Evolutionary conservation across 2,888 invertebrate species (phyloP).

Genomic region (Mesodorylaimus sp.): DNA sequence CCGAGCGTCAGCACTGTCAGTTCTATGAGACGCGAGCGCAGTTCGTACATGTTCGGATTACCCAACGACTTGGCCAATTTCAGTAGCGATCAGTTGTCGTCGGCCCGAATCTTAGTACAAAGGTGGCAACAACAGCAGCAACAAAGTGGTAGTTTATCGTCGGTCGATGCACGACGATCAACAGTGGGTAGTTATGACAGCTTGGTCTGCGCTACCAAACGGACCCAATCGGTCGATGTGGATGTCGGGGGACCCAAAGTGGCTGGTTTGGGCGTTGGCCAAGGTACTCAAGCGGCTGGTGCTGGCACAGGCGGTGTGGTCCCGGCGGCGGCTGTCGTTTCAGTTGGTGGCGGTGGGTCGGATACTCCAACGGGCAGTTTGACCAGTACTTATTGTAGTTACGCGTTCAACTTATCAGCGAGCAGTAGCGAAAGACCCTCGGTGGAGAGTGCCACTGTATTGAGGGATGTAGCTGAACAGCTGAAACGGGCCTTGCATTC

Average conservation of each 20-base stretch:
- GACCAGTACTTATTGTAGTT: background rate
- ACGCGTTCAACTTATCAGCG: too few species aligned
- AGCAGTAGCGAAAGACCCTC: background rate
- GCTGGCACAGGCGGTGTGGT: too few species aligned
- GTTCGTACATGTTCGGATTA: slow-evolving; percentile 34
- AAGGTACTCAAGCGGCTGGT: too few species aligned
- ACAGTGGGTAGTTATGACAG: slow-evolving; percentile 5
- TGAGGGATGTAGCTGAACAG: background rate
- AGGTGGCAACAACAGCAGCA: slow-evolving; percentile 25
- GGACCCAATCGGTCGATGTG: background rate
- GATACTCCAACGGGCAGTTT: slow-evolving; percentile 1
- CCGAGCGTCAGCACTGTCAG: too few species aligned
- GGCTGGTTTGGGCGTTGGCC: too few species aligned
- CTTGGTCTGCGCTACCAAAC: background rate
- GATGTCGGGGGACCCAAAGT: too few species aligned
- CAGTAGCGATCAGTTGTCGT: background rate
- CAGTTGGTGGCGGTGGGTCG: too few species aligned
- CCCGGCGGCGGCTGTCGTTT: too few species aligned
- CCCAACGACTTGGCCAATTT: slow-evolving; percentile 34
- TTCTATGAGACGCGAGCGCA: too few species aligned
- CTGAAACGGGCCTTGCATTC: background rate
- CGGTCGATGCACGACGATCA: slow-evolving; percentile 9
- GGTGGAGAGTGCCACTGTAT: background rate
- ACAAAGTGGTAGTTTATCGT: slow-evolving; percentile 16
- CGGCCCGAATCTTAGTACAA: background rate